Evolutionary conservation across 2,888 invertebrate species (phyloP).

Genomic region (Colletes collaris): DNA sequence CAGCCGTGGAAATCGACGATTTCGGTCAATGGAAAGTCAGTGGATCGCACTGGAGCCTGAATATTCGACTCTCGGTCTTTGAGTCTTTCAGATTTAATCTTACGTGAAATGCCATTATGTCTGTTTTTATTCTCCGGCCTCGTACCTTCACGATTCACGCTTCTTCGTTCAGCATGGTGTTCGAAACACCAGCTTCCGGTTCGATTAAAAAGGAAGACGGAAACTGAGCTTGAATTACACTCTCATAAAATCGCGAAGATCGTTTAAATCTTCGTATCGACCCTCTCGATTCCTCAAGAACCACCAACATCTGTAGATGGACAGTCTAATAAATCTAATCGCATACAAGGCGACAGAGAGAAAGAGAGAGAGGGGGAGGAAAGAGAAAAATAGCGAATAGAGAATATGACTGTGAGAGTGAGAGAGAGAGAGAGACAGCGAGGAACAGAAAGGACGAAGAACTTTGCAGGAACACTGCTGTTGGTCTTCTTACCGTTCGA

Average conservation of each 20-base stretch:
- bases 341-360: conserved; percentile 17
- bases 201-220: too few species aligned
- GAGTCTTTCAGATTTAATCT: not conserved
- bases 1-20: not conserved
- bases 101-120: too few species aligned
- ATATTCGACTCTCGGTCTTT: not conserved
- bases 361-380: not conserved
- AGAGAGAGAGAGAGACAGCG: conserved; percentile 4
- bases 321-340: conserved; percentile 28
- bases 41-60: not conserved
- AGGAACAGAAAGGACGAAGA: conserved; percentile 1
- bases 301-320: conserved; percentile 20
- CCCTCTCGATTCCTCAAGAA: not conserved
- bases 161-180: not conserved
- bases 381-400: too few species aligned
- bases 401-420: too few species aligned
- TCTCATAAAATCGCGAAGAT: not conserved
- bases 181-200: not conserved
- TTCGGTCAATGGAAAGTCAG: conserved; percentile 48
- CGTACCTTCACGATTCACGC: too few species aligned
- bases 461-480: conserved; percentile 14
- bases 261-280: not conserved
- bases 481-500: conserved; percentile 24
- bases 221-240: not conserved
- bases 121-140: too few species aligned